A percentile compares a stretch with the other conserved stretches of the same genome.
Conservation (phyloP, 2,113 vertebrate genomes). For the Catagonus wagneri region DNA sequence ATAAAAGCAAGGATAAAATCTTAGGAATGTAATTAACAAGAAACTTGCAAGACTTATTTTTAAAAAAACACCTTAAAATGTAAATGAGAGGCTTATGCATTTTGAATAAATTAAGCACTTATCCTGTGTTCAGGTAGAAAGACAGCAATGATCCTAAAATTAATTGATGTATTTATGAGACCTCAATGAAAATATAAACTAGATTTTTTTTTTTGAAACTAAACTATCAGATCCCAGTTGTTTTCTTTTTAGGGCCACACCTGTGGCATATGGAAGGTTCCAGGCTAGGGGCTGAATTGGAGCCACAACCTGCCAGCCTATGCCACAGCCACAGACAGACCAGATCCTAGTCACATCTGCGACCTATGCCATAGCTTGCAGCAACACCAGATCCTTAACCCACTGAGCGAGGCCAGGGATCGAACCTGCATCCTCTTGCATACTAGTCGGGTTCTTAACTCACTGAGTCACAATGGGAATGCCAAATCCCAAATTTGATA, state of each 20-base stretch:
- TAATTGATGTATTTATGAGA: not conserved
- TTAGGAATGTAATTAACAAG: not conserved
- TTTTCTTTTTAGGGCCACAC: not conserved
- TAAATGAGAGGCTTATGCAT: not conserved
- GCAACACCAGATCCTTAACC: too few relatives aligned
- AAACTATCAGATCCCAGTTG: not conserved
- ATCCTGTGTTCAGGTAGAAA: not conserved
- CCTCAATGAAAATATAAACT: conserved; percentile 22
- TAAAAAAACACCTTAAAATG: not conserved
- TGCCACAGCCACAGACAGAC: too few relatives aligned
- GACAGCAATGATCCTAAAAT: not conserved
- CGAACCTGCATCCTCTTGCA: too few relatives aligned
- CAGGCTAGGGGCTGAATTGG: too few relatives aligned
- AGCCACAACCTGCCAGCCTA: too few relatives aligned
- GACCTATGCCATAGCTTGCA: too few relatives aligned
- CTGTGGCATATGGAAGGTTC: too few relatives aligned
- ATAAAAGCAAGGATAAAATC: not conserved
- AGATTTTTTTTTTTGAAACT: not conserved
- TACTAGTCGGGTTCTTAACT: too few relatives aligned
- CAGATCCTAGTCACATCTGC: too few relatives aligned
- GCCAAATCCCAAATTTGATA: not conserved
- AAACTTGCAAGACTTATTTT: not conserved
- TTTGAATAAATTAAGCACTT: not conserved
- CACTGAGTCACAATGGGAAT: too few relatives aligned
- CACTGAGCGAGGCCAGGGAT: too few relatives aligned